Percentiles rank a stretch among this genome's conserved stretches.
phyloP scores from a whole-genome alignment of 2,797 vertebrate species.

The Kryptolebias ocellatus region DNA sequence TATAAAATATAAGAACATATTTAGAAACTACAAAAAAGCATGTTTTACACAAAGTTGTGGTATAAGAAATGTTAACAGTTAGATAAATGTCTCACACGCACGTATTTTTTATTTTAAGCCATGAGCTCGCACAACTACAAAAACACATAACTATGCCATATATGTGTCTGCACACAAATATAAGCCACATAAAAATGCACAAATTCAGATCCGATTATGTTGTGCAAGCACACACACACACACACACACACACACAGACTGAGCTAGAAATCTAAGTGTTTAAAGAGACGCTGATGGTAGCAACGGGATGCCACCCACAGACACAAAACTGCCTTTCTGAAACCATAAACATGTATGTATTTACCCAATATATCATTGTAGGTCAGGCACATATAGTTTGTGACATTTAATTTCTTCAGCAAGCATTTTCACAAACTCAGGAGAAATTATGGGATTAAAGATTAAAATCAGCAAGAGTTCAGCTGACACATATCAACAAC shows the following conservation, averaged over 20 bases:
- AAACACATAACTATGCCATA: background rate
- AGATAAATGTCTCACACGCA: background rate
- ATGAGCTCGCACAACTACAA: background rate
- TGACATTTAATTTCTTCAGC: slow-evolving; percentile 42
- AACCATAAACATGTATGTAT: slow-evolving; percentile 65
- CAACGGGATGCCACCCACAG: slow-evolving; percentile 63
- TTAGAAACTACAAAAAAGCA: background rate
- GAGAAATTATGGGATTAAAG: background rate
- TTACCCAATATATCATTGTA: slow-evolving; percentile 53
- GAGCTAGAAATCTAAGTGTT: slow-evolving; percentile 38
- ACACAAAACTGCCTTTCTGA: slow-evolving; percentile 42
- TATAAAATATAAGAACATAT: background rate
- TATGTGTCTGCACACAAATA: background rate
- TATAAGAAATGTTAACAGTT: background rate
- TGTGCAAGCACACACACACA: slow-evolving; percentile 2
- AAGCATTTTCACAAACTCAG: background rate
- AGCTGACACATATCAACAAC: background rate
- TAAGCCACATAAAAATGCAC: background rate
- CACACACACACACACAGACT: slow-evolving; percentile 16
- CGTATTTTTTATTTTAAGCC: no score
- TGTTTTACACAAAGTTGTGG: background rate
- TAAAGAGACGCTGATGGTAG: slow-evolving; percentile 42
- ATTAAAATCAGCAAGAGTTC: background rate
- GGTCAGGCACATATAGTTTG: slow-evolving; percentile 15
- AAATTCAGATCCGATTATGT: background rate